These are phyloP conservation scores for Brenthis daphne DNA, from an alignment of 2,888 invertebrate genomes.

Conservation along the genomic window DNA sequence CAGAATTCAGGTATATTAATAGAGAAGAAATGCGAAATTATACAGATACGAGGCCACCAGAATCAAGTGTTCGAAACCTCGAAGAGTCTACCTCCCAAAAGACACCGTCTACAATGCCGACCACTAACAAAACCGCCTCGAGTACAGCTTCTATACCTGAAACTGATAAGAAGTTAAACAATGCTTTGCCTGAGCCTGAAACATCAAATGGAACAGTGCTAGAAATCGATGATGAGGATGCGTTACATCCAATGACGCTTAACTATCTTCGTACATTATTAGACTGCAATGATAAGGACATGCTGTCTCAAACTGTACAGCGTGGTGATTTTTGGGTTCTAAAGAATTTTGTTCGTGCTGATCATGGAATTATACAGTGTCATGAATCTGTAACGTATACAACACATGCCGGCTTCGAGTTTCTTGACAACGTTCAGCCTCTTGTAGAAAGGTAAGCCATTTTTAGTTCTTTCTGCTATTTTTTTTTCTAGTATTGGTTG, in stretches of 20 bases:
- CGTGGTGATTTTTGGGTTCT: constrained; percentile 94
- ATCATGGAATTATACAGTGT: constrained; percentile 85
- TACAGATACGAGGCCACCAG: constrained; percentile 53
- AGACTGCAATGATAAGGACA: constrained; percentile 85
- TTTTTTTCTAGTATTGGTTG: not conserved
- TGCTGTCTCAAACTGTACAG: constrained; percentile 84
- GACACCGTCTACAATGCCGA: constrained; percentile 68
- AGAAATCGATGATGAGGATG: constrained; percentile 67
- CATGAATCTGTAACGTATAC: constrained; percentile 95
- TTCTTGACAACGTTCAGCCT: constrained; percentile 93
- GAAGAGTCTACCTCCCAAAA: constrained; percentile 72
- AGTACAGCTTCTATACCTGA: constrained; percentile 66
- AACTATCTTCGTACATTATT: constrained; percentile 73
- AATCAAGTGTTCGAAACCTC: constrained; percentile 51
- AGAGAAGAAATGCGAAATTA: constrained; percentile 59
- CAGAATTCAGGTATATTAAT: constrained; percentile 59
- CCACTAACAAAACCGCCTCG: constrained; percentile 69
- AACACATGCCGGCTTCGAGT: constrained; percentile 95
- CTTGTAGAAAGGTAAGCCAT: constrained; percentile 86
- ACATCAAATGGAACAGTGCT: constrained; percentile 59
- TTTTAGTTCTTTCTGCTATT: not conserved
- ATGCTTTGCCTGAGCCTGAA: constrained; percentile 61
- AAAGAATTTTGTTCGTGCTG: constrained; percentile 91
- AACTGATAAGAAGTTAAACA: constrained; percentile 62
- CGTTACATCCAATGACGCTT: constrained; percentile 65